Base-by-base conservation (phyloP, 2,888 invertebrate species). In the Trachelus troglodyta region DNA sequence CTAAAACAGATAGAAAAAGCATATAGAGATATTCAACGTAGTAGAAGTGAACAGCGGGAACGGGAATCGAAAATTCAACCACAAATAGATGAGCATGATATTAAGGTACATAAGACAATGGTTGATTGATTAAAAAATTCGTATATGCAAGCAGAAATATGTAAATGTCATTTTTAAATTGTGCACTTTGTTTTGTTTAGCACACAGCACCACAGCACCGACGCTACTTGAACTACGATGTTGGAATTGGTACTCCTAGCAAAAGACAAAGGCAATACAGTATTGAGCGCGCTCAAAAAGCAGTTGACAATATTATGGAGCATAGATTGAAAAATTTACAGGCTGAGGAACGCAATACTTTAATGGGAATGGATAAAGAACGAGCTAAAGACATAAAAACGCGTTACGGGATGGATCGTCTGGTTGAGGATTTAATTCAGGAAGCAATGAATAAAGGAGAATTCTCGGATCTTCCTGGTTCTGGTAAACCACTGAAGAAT, bases 381-480 rank as follows among this genome's bases (percentile, higher is more conserved):
- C 83, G 79, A 35, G 88, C 90, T 2, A 86, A 88, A 81, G 87
- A 90, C 79, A 85, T 89, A 40, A 89, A 90, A 76, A 87, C 92
- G 4, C 85, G 93, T 81, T 95, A 95, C 88, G 97, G 97, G 0
- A 95, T 97, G 85, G 98, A 98, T 82, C 94, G 98, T 77, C 92
- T 98, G 0, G 98, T 98, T 0, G 98, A 98, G 90, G 98, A 98
- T 93, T 93, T 97, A 80, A 98, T 98, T 83, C 97, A 97, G 86
- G 97, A 98, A 89, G 95, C 98, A 0, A 98, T 98, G 94, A 95
- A 95, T 0, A 95, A 95, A 90, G 98, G 98, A 0, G 97, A 98
- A 87, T 98, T 98, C 91, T 95, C 95, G 84, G 97, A 98, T 91
- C 92, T 98, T 6, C 93, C 94, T 37, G 97, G 97, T 0, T 93